Percentiles rank a stretch among this genome's conserved stretches.
Conservation (phyloP, 92 coral and sea anemone genomes). For the Ricordea florida region DNA sequence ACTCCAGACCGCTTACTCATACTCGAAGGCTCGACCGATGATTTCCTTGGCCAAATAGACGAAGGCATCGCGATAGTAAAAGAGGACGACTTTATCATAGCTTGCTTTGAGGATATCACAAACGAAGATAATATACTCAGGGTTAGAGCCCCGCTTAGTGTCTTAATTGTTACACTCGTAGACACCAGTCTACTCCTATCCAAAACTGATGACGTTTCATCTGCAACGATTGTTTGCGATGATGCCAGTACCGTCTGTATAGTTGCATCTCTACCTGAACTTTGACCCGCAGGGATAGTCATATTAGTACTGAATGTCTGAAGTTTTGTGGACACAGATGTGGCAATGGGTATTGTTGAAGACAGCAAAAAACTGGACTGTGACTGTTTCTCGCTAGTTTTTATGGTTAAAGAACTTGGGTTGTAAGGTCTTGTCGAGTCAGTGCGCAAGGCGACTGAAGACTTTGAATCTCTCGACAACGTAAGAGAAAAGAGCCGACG, state of each 20-base stretch:
- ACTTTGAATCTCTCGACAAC: too few species aligned
- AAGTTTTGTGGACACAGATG: too few species aligned
- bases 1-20: too few species aligned
- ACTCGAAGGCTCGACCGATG: too few species aligned
- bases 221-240: background rate
- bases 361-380: background rate
- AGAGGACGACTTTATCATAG: too few species aligned
- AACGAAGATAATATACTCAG: background rate
- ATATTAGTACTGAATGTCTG: background rate
- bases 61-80: too few species aligned
- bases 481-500: too few species aligned
- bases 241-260: background rate
- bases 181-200: background rate
- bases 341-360: background rate
- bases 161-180: background rate
- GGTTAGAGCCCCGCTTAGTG: background rate
- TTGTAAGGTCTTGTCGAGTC: background rate
- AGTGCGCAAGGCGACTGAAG: too few species aligned
- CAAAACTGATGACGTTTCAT: background rate
- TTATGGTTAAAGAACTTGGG: background rate
- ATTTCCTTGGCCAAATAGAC: too few species aligned
- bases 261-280: background rate
- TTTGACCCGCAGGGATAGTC: background rate
- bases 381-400: background rate
- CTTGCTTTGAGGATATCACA: too few species aligned